Percentiles rank a stretch among this genome's conserved stretches.
These are phyloP conservation scores for Crotalus helleri DNA, from an alignment of 2,113 vertebrate species.

Conservation along the genomic window DNA sequence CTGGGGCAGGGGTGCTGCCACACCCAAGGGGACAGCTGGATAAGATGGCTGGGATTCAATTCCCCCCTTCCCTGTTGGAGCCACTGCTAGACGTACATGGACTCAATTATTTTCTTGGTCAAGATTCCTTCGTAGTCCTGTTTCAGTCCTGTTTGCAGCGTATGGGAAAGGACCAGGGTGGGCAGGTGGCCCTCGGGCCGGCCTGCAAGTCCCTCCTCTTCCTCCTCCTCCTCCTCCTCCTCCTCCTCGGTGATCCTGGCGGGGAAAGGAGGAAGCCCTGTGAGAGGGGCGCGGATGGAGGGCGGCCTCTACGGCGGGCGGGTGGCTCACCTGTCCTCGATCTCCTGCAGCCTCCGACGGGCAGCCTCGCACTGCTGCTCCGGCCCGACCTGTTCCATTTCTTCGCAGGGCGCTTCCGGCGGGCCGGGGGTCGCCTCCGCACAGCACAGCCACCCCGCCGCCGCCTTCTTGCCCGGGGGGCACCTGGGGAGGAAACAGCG, in stretches of 20 bases:
- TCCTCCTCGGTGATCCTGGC: slow-evolving; percentile 77
- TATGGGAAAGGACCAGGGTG: slow-evolving; percentile 75
- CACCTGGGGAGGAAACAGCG: neutral
- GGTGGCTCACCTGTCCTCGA: slow-evolving; percentile 72
- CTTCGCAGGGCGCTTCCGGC: slow-evolving; percentile 71
- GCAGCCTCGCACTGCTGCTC: slow-evolving; percentile 74
- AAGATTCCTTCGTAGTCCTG: slow-evolving; percentile 74
- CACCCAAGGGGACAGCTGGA: neutral
- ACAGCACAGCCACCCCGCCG: neutral
- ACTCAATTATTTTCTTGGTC: slow-evolving; percentile 80
- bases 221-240: slow-evolving; percentile 76
- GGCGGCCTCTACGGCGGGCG: slow-evolving; percentile 15
- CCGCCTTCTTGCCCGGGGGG: neutral
- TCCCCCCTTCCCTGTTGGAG: neutral
- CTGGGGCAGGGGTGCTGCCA: neutral
- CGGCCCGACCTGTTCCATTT: slow-evolving; percentile 74
- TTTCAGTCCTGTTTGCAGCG: slow-evolving; percentile 76
- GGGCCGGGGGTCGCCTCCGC: slow-evolving; percentile 44
- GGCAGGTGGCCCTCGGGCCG: slow-evolving; percentile 69
- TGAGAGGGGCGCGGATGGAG: neutral
- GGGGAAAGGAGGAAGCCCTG: slow-evolving; percentile 46
- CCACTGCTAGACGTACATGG: slow-evolving; percentile 71
- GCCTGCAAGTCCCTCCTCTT: neutral
- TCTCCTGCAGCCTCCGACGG: slow-evolving; percentile 74
- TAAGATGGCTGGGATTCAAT: neutral